Conservation (phyloP, 2,113 vertebrate species). For the Anguilla rostrata region DNA sequence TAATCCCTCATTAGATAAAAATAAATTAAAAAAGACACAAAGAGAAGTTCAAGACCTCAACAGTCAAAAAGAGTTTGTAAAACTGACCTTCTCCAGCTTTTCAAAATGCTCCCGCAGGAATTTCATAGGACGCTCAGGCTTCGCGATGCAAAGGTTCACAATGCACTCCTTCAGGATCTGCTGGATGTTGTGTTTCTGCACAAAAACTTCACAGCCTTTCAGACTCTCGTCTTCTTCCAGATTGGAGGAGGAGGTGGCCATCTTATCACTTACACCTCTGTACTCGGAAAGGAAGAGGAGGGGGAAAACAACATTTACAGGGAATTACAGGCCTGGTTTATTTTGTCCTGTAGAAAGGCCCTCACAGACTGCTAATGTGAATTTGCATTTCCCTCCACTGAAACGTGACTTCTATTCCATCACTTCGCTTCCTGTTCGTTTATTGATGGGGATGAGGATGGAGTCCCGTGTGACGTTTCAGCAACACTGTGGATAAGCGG, state of each 20-base stretch:
- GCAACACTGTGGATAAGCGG: not conserved
- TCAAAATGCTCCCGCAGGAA: slow-evolving; percentile 96
- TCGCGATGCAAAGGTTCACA: slow-evolving; percentile 90
- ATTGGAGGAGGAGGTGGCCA: slow-evolving; percentile 84
- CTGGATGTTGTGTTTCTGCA: slow-evolving; percentile 92
- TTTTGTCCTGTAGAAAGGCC: not conserved
- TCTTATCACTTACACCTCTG: slow-evolving; percentile 72
- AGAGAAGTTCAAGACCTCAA: not conserved
- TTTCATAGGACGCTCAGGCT: slow-evolving; percentile 91
- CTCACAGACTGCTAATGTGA: not conserved
- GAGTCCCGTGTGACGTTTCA: slow-evolving; percentile 1
- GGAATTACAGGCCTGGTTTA: slow-evolving; percentile 29
- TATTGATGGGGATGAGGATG: not conserved
- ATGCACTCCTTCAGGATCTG: slow-evolving; percentile 95
- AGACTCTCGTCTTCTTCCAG: slow-evolving; percentile 91
- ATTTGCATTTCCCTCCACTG: not conserved
- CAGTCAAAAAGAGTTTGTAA: slow-evolving; percentile 18
- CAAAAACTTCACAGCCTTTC: slow-evolving; percentile 91
- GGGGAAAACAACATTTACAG: slow-evolving; percentile 32
- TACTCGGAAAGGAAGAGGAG: slow-evolving; percentile 29
- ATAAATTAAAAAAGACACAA: not conserved
- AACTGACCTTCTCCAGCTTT: slow-evolving; percentile 94
- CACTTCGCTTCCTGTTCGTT: not conserved
- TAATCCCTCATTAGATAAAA: not conserved
- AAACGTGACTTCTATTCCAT: not conserved